Base-by-base conservation (phyloP, 2,113 vertebrate species). In the Tragelaphus scriptus region DNA sequence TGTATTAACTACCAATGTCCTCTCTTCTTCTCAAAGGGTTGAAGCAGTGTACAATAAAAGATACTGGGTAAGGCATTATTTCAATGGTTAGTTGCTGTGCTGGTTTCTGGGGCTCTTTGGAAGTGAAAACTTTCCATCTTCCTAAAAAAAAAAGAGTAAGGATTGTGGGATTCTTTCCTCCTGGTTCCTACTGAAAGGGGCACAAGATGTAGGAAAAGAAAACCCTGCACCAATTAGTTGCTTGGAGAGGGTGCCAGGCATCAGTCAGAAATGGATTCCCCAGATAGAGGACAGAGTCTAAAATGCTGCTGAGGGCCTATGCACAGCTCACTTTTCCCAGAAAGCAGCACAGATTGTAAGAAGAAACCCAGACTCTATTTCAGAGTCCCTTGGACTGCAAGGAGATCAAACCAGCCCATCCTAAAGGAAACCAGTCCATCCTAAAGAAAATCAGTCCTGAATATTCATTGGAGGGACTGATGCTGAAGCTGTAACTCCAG, bases 221-320 rank as follows among this genome's bases (percentile, higher is more conserved):
- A 58, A 23, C 12, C 15, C n/a, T 21, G 30, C 13, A 10, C 32
- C 10, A 30, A 59, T 59, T 85, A 49, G 51, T 10, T n/a, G 85
- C 15, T 9, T 1, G 51, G 15, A 51, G 23, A 26, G 0, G 0
- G 44, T 32, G 26, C 21, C 14, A 13, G 56, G 36, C 40, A 28
- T 0, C 4, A 32, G 40, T 28, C 92, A 80, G 80, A 55, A 44
- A 32, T 3, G 2, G 30, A 32, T 51, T 61, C 68, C 32, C 49
- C 49, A 47, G 26, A 16, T 2, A 23, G 23, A 95, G 44, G 88
- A 40, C 32, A 75, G 58, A 26, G 28, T 53, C 90, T 84, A 25
- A 36, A 16, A 68, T 14, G 23, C 77, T 12, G 12, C 32, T 3
- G 28, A 47, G 26, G 17, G 36, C n/a, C 21, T 3, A 1, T 12